Evolutionary conservation across 2,888 invertebrate genomes (phyloP).

Genomic region (Nebria brevicollis): DNA sequence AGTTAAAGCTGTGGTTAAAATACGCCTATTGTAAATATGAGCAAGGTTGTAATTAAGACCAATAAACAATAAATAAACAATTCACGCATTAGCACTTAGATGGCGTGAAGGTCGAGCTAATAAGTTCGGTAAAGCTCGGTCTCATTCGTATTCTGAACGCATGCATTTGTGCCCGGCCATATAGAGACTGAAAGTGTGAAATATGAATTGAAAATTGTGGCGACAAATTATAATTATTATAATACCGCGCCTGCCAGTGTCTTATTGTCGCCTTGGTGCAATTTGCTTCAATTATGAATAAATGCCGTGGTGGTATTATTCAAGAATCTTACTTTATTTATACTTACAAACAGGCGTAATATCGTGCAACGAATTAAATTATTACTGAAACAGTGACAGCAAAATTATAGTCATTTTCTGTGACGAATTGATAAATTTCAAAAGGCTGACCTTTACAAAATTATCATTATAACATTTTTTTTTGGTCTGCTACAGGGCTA

Average conservation of each 20-base stretch:
- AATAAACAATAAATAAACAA: neutral
- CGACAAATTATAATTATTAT: constrained; percentile 27
- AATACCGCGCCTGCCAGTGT: neutral
- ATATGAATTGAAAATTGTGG: constrained; percentile 17
- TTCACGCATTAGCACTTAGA: constrained; percentile 19
- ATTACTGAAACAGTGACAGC: constrained; percentile 18
- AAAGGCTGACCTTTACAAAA: neutral
- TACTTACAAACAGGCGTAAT: constrained; percentile 2
- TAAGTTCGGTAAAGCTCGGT: neutral
- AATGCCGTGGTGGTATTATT: neutral
- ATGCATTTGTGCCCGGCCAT: neutral
- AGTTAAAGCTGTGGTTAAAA: too few relatives aligned
- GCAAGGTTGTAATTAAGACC: constrained; percentile 4
- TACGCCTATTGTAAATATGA: too few relatives aligned
- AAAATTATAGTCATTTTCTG: constrained; percentile 18
- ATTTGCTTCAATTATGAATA: constrained; percentile 14
- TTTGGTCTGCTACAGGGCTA: neutral
- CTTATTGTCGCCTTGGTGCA: constrained; percentile 17
- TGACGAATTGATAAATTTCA: constrained; percentile 15
- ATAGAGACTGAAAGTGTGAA: constrained; percentile 14
- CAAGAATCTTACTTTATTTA: constrained; percentile 4
- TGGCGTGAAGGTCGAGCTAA: constrained; percentile 7
- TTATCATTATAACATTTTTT: constrained; percentile 5
- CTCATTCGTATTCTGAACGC: constrained; percentile 5
- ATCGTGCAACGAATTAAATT: constrained; percentile 12